Percentiles rank a stretch among this genome's conserved stretches.
These are phyloP conservation scores for Drosophila meridiana DNA, from an alignment of 2,888 invertebrate species.

Conservation along the genomic window DNA sequence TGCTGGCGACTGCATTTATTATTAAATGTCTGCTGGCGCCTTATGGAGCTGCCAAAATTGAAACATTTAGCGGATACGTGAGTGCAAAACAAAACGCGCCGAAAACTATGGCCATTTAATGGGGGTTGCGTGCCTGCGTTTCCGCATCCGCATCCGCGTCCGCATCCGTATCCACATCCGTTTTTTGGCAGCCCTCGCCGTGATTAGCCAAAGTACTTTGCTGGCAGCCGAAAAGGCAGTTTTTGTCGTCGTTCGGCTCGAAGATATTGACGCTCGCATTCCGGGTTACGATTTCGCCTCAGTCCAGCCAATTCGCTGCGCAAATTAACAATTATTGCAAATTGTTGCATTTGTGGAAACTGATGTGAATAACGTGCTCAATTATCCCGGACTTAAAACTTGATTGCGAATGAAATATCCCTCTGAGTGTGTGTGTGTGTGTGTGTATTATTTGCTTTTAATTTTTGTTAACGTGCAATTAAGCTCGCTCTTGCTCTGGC, in stretches of 20 bases:
- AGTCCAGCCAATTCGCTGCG: background rate
- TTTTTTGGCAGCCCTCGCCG: slow-evolving; percentile 44
- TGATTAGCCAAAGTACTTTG: slow-evolving; percentile 75
- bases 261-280: background rate
- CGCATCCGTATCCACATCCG: slow-evolving; percentile 42
- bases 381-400: slow-evolving; percentile 49
- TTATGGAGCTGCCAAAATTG: slow-evolving; percentile 75
- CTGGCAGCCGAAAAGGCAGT: slow-evolving; percentile 35
- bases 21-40: slow-evolving; percentile 67
- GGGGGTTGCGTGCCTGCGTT: slow-evolving; percentile 52
- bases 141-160: slow-evolving; percentile 60
- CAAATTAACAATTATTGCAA: slow-evolving; percentile 4
- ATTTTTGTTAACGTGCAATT: slow-evolving; percentile 73
- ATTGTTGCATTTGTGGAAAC: slow-evolving; percentile 14
- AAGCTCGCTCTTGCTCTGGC: slow-evolving; percentile 39
- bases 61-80: slow-evolving; percentile 73
- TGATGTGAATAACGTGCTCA: slow-evolving; percentile 34
- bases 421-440: background rate
- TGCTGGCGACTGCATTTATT: slow-evolving; percentile 58
- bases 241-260: slow-evolving; percentile 9
- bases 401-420: slow-evolving; percentile 39
- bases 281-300: slow-evolving; percentile 8
- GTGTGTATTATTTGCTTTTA: slow-evolving; percentile 39
- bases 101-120: slow-evolving; percentile 39
- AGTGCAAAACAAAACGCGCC: slow-evolving; percentile 25